These are phyloP conservation scores for Polyodon spathula DNA, from an alignment of 2,113 vertebrate species.

Conservation along the genomic window DNA sequence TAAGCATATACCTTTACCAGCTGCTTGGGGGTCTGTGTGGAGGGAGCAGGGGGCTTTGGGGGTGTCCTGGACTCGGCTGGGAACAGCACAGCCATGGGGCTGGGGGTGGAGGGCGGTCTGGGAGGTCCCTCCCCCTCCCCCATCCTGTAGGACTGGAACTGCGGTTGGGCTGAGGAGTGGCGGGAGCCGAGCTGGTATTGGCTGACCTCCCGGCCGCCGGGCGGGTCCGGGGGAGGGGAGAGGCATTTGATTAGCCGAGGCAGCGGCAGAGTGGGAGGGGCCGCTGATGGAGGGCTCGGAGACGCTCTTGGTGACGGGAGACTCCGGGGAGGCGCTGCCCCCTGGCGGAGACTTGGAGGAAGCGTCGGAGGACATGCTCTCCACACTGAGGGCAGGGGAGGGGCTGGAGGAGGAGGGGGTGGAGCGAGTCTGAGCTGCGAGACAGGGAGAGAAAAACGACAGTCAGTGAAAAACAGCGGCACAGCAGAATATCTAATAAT, in stretches of 20 bases:
- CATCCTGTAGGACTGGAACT: slow-evolving; percentile 24
- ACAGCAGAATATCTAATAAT: no score
- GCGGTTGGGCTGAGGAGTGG: slow-evolving; percentile 54
- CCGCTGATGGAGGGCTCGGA: slow-evolving; percentile 77
- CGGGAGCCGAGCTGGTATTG: slow-evolving; percentile 54
- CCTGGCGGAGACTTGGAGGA: slow-evolving; percentile 43
- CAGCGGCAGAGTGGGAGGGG: slow-evolving; percentile 30
- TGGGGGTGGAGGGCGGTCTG: slow-evolving; percentile 32
- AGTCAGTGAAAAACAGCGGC: no score
- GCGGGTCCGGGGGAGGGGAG: slow-evolving; percentile 22
- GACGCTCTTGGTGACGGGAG: slow-evolving; percentile 55
- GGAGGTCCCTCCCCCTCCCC: no score
- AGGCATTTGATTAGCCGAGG: slow-evolving; percentile 31
- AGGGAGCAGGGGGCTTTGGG: slow-evolving; percentile 3
- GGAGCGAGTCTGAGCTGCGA: slow-evolving; percentile 52
- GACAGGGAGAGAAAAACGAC: no score
- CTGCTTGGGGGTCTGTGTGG: no score
- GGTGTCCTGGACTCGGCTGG: slow-evolving; percentile 16
- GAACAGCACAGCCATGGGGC: slow-evolving; percentile 41
- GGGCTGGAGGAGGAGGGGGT: slow-evolving; percentile 81
- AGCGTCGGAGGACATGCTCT: slow-evolving; percentile 74
- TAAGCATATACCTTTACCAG: no score
- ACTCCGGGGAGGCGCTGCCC: slow-evolving; percentile 31
- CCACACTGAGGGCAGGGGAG: slow-evolving; percentile 81
- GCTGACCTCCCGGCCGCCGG: slow-evolving; percentile 24